Evolutionary conservation across 1,140 invertebrate species (phyloP).

Genomic region (Papilio polytes): DNA sequence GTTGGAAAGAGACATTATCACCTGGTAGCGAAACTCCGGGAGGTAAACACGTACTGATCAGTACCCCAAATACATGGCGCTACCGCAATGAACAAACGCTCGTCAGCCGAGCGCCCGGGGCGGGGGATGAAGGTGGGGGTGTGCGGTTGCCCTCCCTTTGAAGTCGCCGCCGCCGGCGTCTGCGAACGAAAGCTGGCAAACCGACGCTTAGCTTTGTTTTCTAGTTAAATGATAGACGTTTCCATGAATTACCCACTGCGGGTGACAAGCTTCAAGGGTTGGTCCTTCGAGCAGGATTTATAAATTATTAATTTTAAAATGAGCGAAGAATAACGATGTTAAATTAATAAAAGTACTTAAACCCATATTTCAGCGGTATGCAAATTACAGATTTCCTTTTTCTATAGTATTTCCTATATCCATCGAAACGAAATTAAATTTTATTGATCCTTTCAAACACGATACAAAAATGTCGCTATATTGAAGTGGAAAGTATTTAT

Average conservation of each 20-base stretch:
- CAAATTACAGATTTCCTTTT: background rate
- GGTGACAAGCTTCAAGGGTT: slow-evolving; percentile 53
- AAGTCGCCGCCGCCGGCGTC: slow-evolving; percentile 67
- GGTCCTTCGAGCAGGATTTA: slow-evolving; percentile 48
- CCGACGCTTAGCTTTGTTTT: slow-evolving; percentile 77
- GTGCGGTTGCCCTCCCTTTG: slow-evolving; percentile 69
- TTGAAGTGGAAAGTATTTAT: slow-evolving; percentile 24
- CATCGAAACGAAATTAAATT: background rate
- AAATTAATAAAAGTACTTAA: background rate
- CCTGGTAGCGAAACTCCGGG: slow-evolving; percentile 42
- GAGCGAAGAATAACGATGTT: background rate
- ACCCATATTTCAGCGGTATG: background rate
- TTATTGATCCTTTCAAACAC: background rate
- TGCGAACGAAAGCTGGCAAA: slow-evolving; percentile 74
- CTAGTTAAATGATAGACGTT: slow-evolving; percentile 73
- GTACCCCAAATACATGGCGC: slow-evolving; percentile 60
- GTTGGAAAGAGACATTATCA: slow-evolving; percentile 41
- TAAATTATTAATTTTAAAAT: slow-evolving; percentile 35
- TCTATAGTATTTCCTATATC: background rate
- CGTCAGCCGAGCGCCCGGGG: slow-evolving; percentile 53
- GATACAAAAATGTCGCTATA: background rate
- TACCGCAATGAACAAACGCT: slow-evolving; percentile 63
- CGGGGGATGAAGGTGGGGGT: slow-evolving; percentile 47
- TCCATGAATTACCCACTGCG: slow-evolving; percentile 62
- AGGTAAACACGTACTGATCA: slow-evolving; percentile 54